Base-by-base conservation (phyloP, 2,888 invertebrate species). In the Alentia gelatinosa region DNA sequence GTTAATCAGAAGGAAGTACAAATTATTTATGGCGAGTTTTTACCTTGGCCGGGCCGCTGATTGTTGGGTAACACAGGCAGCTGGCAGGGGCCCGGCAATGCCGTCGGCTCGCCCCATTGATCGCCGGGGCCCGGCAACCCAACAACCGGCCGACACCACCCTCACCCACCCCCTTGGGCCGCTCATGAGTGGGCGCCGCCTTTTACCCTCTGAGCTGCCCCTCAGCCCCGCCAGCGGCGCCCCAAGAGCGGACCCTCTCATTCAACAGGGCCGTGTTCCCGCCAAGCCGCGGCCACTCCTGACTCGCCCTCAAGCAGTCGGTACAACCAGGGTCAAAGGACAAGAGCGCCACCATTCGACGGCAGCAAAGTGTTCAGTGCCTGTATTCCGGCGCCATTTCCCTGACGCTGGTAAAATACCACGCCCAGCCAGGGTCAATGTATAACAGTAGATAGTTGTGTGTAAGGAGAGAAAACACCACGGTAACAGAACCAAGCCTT, bases 1-100 rank as follows among this genome's bases (percentile, higher is more conserved):
- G 79, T 79, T 79, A 79, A 79, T 79, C 79, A 35, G 9, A 23
- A 79, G 79, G 79, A 79, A 37, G 79, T 79, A 79, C 79, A 79
- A 35, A 79, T 79, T 79, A 79, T 79, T 79, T 79, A 79, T 79
- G 79, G 79, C n/a, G 79, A 33, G 79, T 79, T 79, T 79, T 39
- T 79, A 35, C 37, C 79, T 12, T 23, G 79, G 23, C 37, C 79
- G 39, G 23, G 9, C 79, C n/a, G 37, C 79, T 79, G 79, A 79
- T 79, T 79, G 79, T 79, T 79, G 39, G 39, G 37, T n/a, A 79
- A 79, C 79, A 35, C 79, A 79, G 79, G 79, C 79, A 79, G 79
- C 79, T 79, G 79, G 79, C 79, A 79, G 79, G 15, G 37, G 15
- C 79, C 79, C 79, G n/a, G 33, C 74, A 33, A 33, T 15, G 12